Evolutionary conservation across 2,797 vertebrate genomes (phyloP), one percentile per base, ranked within the genome.

Genomic region (Anguilla obscura): DNA sequence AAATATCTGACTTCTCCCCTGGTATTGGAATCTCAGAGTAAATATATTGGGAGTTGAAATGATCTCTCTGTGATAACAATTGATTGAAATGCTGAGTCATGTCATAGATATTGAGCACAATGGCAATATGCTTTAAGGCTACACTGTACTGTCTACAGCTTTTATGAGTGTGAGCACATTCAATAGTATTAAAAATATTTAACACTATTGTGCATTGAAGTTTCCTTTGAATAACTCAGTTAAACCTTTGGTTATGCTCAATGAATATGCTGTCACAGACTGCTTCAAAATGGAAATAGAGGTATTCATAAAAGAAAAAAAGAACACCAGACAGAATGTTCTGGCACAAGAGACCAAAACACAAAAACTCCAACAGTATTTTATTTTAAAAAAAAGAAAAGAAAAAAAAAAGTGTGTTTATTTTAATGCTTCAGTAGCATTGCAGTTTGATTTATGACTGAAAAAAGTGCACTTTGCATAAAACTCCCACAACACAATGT

Each of bases 291-390:
- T 66, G 4, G 24, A 66, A 66, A 66, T 21, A 24, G 24, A 66
- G 24, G 63, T 4, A 66, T 21, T 66, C 24, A n/a, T 6, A 66
- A 66, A 24, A n/a, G 63, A 30, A 33, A 33, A 33, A 74, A 18
- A 18, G 21, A 27, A 74, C 7, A 10, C 12, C 27, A 74, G 30
- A 74, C 6, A 24, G 36, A 45, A 12, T 40, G 56, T 5, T 56
- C 56, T 84, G 79, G 79, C 60, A 33, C 16, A 12, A 16, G 16
- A 48, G 16, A 50, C 24, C 30, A n/a, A 87, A 83, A 84, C n/a
- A 69, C 36, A 71, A 63, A 66, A n/a, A 7, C 52, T 50, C 40
- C 87, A 45, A 54, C 60, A 84, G 87, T 60, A 69, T 84, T 84
- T n/a, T 10, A 33, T 56, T 45, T 45, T 50, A 40, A 40, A 40